Conservation (phyloP, 2,113 vertebrate genomes). For the Protobothrops flavoviridis region DNA sequence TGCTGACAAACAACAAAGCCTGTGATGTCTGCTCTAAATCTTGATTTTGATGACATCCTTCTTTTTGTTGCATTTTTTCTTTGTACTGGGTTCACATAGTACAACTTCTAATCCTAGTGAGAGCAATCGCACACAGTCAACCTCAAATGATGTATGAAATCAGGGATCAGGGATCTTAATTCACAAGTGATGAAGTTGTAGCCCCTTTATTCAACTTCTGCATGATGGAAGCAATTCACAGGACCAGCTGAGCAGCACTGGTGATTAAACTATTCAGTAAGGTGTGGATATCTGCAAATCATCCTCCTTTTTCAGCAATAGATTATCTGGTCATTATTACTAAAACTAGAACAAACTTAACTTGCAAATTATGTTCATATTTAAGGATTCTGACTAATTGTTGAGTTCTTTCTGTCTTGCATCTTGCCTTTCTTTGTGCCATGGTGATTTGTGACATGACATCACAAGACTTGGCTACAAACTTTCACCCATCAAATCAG, state of each 20-base stretch:
- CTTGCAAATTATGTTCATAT: background rate
- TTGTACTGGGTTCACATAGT: background rate
- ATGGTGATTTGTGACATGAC: background rate
- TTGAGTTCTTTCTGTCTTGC: background rate
- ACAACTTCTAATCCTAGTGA: background rate
- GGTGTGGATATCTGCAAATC: background rate
- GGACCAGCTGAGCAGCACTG: background rate
- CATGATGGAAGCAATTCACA: background rate
- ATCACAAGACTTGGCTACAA: background rate
- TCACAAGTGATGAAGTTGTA: background rate
- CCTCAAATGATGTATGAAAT: background rate
- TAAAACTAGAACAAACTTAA: conserved; percentile 1
- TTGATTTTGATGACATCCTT: background rate
- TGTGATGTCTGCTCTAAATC: background rate
- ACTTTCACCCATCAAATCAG: conserved; percentile 2
- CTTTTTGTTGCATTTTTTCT: background rate
- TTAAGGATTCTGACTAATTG: background rate
- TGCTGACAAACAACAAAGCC: background rate
- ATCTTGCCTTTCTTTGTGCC: background rate
- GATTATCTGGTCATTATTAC: background rate
- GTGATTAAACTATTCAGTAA: background rate
- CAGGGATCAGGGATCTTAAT: background rate
- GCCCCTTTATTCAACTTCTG: background rate
- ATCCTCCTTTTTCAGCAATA: background rate
- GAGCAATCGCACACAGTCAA: background rate